Conservation (phyloP, 2,113 vertebrate species). For the Falco punctatus region DNA sequence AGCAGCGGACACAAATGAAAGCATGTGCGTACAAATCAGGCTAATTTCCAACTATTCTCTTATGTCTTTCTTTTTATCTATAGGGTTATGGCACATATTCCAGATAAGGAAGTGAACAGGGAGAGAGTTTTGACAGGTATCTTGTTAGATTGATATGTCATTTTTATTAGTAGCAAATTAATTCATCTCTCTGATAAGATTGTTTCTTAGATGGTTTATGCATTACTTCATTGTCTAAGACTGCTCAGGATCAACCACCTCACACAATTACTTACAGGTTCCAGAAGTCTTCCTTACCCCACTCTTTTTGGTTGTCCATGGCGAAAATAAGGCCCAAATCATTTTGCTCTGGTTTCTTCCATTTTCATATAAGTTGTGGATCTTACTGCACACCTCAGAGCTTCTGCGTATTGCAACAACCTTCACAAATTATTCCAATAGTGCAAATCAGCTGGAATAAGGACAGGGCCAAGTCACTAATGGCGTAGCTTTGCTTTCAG, state of each 20-base stretch:
- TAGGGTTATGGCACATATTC: slow-evolving; percentile 5
- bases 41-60: slow-evolving; percentile 71
- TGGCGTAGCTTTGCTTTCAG: neutral
- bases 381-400: neutral
- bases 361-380: neutral
- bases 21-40: slow-evolving; percentile 74
- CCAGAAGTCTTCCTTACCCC: neutral
- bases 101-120: slow-evolving; percentile 47
- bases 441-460: neutral
- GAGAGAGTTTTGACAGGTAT: slow-evolving; percentile 36
- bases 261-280: neutral
- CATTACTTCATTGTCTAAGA: neutral
- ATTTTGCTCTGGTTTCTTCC: neutral
- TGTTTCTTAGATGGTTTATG: slow-evolving; percentile 36
- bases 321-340: neutral
- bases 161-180: slow-evolving; percentile 57
- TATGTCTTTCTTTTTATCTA: slow-evolving; percentile 18
- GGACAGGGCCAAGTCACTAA: neutral
- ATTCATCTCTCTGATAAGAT: slow-evolving; percentile 49
- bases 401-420: neutral
- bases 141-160: slow-evolving; percentile 22
- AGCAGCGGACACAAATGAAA: slow-evolving; percentile 52
- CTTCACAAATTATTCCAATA: neutral
- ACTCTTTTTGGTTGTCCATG: neutral
- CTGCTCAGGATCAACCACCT: neutral